Percentiles rank a stretch among this genome's conserved stretches.
These are phyloP conservation scores for Siniperca chuatsi DNA, from an alignment of 2,113 vertebrate genomes.

Conservation along the genomic window DNA sequence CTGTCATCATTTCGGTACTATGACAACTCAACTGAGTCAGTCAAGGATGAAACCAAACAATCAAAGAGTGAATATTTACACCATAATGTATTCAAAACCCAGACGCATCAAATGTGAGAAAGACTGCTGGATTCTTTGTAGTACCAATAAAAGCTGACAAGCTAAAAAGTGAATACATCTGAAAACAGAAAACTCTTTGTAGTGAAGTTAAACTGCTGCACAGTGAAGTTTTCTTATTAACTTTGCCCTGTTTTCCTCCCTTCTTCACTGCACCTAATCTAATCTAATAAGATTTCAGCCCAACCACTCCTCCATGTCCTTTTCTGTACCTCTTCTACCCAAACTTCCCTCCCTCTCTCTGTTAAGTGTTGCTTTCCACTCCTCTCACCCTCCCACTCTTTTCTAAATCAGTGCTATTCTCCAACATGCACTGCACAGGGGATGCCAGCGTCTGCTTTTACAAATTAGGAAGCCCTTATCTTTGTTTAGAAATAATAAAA, in stretches of 20 bases:
- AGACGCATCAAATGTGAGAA: neutral
- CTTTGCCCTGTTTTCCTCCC: slow-evolving; percentile 22
- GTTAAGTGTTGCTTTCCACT: neutral
- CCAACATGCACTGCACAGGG: neutral
- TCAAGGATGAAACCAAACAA: neutral
- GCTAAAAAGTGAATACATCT: neutral
- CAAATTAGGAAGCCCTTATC: neutral
- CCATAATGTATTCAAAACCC: neutral
- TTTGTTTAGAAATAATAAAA: neutral
- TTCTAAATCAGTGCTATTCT: neutral
- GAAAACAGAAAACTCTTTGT: neutral
- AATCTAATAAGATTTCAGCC: neutral
- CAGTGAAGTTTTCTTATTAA: slow-evolving; percentile 31
- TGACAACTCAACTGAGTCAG: neutral
- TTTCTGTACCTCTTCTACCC: neutral
- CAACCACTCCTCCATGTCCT: slow-evolving; percentile 7
- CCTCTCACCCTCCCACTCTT: neutral
- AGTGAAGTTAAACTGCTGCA: neutral
- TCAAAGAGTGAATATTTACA: neutral
- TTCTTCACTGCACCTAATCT: neutral
- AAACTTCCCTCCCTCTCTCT: neutral
- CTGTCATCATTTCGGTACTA: neutral
- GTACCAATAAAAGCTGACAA: no score
- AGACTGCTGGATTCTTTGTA: neutral
- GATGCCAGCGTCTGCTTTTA: neutral